phyloP scores from a whole-genome alignment of 2,113 vertebrate species.

The Pseudorhombus dupliciocellatus region DNA sequence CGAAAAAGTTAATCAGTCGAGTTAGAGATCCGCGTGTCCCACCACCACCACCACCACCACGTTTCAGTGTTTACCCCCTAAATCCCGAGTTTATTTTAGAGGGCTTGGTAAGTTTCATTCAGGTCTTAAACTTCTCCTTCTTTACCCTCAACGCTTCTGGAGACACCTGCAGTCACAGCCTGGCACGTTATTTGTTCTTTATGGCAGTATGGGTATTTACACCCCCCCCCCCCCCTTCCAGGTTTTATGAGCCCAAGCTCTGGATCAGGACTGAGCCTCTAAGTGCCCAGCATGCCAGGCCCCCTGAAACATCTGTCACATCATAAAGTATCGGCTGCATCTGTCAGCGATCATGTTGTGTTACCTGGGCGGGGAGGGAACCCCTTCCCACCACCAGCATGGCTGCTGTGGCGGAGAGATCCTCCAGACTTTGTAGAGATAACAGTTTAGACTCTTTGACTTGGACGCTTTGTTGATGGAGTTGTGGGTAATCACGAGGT shows the following conservation, averaged over 20 bases:
- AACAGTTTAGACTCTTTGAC: too few species aligned
- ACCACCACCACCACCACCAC: too few species aligned
- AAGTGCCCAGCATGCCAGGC: constrained; percentile 35
- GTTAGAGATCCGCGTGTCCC: not conserved
- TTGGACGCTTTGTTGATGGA: not conserved
- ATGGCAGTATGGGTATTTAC: constrained; percentile 12
- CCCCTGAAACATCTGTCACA: constrained; percentile 54
- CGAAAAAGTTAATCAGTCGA: not conserved
- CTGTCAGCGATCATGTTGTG: constrained; percentile 40
- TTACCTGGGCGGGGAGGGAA: constrained; percentile 24
- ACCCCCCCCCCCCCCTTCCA: not conserved
- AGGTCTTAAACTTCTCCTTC: too few species aligned
- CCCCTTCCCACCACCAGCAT: not conserved
- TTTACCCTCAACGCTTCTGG: not conserved
- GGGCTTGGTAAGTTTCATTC: too few species aligned
- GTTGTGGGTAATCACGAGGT: not conserved
- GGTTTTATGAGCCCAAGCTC: constrained; percentile 46
- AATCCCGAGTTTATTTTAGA: too few species aligned
- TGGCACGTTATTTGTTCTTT: constrained; percentile 40
- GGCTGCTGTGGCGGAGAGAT: not conserved
- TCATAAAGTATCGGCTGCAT: constrained; percentile 51
- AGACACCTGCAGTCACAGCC: constrained; percentile 41
- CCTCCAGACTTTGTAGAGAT: not conserved
- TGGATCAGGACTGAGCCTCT: constrained; percentile 29
- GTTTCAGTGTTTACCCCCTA: too few species aligned